These are phyloP conservation scores for Zapornia atra DNA, from an alignment of 2,113 vertebrate genomes.

Conservation along the genomic window DNA sequence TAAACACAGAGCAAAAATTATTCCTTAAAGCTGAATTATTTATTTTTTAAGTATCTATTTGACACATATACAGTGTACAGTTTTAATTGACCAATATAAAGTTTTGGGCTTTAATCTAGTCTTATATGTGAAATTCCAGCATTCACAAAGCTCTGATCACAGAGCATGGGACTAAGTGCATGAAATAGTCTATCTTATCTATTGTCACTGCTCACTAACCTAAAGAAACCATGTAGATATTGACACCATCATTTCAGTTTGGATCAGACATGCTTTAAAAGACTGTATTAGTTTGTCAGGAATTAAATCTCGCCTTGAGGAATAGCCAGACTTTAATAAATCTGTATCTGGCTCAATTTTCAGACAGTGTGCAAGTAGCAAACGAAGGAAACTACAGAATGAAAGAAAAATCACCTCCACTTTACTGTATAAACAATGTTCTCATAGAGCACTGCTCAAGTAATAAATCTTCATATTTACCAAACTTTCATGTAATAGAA, in stretches of 20 bases:
- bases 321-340: neutral
- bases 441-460: neutral
- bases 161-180: neutral
- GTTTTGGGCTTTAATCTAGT: neutral
- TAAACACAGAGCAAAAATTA: neutral
- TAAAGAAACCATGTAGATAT: neutral
- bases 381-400: neutral
- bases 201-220: neutral
- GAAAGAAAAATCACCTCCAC: constrained; percentile 28
- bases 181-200: neutral
- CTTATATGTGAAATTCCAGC: neutral
- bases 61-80: neutral
- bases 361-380: neutral
- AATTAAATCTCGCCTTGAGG: neutral
- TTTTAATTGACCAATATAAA: neutral
- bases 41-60: neutral
- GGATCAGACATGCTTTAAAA: neutral
- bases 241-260: neutral
- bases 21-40: neutral
- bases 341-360: neutral
- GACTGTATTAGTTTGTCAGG: neutral
- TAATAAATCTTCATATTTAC: constrained; percentile 37
- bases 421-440: neutral
- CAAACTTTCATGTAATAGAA: neutral
- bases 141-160: neutral